Evolutionary conservation across 1,140 invertebrate genomes (phyloP), one percentile per base, ranked within the genome.

Genomic region (Trachymyrmex cornetzi): DNA sequence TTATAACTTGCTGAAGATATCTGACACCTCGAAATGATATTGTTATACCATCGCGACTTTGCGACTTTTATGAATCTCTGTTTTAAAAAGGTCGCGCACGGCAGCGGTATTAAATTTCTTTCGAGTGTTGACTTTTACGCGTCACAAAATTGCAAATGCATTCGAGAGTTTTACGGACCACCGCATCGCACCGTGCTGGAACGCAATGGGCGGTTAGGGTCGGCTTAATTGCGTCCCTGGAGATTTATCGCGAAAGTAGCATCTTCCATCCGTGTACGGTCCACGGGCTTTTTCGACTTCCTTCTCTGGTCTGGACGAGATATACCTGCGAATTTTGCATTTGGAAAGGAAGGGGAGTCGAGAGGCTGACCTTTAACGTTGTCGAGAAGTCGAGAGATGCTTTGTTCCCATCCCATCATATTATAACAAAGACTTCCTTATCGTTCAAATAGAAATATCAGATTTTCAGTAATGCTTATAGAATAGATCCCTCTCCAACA

Each of bases 171-270:
- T 64, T 24, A 11, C 34, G 75, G 14, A 61, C 55, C 55, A 11
- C 38, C 9, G 7, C 38, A 9, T 44, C 38, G 38, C 38, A 44
- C 11, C 38, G 9, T 7, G 7, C 5, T 24, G 27, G 7, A 14
- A 61, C 34, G 34, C 38, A 44, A 19, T 55, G 38, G 12, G 44
- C 38, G 77, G 34, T 77, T 77, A 77, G 61, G 53, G 9, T 44
- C 74, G 74, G 59, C 27, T 79, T 79, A 79, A 79, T 79, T 79
- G 61, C 44, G 38, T 66, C 61, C 38, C 38, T 12, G 19, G 44
- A 79, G 77, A 79, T 79, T 79, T 79, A 79, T 79, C 77, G 77
- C 44, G 44, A 66, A 79, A 79, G 77, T 66, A 79, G 77, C 77
- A 24, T 79, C 61, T 79, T 50, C 44, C 61, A 24, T 64, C 24